Conservation (phyloP, 2,888 invertebrate genomes). For the Drosophila subquinaria region DNA sequence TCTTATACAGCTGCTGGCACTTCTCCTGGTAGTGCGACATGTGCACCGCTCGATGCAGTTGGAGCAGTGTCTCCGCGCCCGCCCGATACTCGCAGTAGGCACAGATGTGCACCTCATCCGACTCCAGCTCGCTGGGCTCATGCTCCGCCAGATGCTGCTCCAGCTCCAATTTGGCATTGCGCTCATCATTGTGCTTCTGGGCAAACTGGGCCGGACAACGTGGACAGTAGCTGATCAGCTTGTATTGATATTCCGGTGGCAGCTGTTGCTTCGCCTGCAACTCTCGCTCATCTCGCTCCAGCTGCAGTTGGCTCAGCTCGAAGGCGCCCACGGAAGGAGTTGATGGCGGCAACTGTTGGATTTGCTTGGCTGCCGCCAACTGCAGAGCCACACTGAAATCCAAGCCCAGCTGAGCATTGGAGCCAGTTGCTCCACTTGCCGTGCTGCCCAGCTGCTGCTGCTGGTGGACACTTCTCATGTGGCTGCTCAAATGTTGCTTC, state of each 20-base stretch:
- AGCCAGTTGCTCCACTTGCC: constrained; percentile 14
- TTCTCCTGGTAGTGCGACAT: constrained; percentile 92
- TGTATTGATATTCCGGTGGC: constrained; percentile 80
- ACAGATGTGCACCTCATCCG: constrained; percentile 87
- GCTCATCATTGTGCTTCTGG: constrained; percentile 84
- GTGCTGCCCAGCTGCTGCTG: constrained; percentile 45
- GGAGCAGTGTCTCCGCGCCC: constrained; percentile 89
- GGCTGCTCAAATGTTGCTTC: constrained; percentile 93
- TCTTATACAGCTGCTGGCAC: constrained; percentile 89
- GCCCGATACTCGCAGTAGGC: constrained; percentile 92
- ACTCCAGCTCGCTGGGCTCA: constrained; percentile 36
- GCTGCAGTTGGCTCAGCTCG: constrained; percentile 73
- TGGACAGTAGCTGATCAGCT: constrained; percentile 90
- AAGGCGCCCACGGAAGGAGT: constrained; percentile 69
- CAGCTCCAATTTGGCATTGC: constrained; percentile 90
- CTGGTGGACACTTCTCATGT: constrained; percentile 88
- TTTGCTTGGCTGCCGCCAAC: constrained; percentile 75
- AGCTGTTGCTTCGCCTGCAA: constrained; percentile 43
- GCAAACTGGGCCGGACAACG: constrained; percentile 92
- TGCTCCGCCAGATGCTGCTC: constrained; percentile 88
- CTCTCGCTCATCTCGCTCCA: constrained; percentile 40
- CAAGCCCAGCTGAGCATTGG: constrained; percentile 30
- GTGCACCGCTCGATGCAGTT: constrained; percentile 91
- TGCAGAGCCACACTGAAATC: constrained; percentile 80
- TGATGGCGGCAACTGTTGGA: constrained; percentile 79